Percentiles rank a stretch among this genome's conserved stretches.
Evolutionary conservation across 2,797 vertebrate genomes (phyloP).

Genomic region (Anas acuta): DNA sequence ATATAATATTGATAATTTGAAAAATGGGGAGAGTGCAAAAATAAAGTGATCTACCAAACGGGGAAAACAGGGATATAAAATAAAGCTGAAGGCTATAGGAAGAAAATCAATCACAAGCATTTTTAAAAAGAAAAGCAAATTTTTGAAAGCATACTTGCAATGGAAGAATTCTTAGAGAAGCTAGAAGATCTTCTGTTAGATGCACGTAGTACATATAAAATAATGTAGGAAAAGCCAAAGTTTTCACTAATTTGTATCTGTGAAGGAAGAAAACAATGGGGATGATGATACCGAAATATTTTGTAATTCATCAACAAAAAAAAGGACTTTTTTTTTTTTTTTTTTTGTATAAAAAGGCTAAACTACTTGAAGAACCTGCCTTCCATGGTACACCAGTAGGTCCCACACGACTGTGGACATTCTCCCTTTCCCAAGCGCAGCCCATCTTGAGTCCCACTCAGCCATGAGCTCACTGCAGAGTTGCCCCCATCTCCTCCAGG

Average conservation of each 20-base stretch:
- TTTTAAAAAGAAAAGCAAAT: neutral
- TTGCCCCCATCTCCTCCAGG: neutral
- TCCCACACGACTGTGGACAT: rapidly evolving
- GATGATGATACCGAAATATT: neutral
- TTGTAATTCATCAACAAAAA: neutral
- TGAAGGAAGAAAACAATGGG: neutral
- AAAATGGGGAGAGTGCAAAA: neutral
- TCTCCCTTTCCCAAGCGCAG: neutral
- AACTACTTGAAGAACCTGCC: neutral
- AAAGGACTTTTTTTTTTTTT: neutral
- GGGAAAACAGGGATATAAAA: neutral
- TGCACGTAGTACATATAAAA: neutral
- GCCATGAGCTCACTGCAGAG: neutral
- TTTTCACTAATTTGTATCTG: neutral
- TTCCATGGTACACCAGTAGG: neutral
- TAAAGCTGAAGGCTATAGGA: neutral
- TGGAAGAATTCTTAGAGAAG: neutral
- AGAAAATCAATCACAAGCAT: neutral
- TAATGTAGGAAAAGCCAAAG: neutral
- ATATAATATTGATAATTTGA: neutral
- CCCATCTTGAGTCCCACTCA: neutral
- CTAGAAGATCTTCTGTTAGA: neutral
- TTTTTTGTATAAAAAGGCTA: neutral
- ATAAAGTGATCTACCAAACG: neutral
- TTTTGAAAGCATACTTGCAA: neutral